Percentiles rank a stretch among this genome's conserved stretches.
Evolutionary conservation across 2,888 invertebrate genomes (phyloP).

Genomic region (Lycocerus yunnanus): DNA sequence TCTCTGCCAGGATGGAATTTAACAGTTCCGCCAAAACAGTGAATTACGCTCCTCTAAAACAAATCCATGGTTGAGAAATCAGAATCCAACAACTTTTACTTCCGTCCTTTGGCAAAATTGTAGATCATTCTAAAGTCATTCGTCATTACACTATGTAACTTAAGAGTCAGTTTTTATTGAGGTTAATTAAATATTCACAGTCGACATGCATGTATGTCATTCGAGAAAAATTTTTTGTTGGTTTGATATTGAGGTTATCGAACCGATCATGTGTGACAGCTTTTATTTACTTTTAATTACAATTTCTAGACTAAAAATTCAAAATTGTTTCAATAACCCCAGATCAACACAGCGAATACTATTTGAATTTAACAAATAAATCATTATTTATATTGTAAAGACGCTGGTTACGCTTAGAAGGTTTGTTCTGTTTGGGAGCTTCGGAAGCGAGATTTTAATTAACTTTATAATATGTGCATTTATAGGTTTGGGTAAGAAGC

Average conservation of each 20-base stretch:
- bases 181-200: slow-evolving; percentile 2
- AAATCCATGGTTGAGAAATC: not conserved
- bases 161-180: slow-evolving; percentile 4
- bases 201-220: slow-evolving; percentile 1
- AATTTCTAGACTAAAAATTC: not conserved
- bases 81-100: slow-evolving; percentile 1
- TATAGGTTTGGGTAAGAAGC: no score
- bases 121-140: not conserved
- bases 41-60: not conserved
- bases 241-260: not conserved
- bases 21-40: not conserved
- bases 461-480: no score
- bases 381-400: no score
- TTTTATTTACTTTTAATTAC: not conserved
- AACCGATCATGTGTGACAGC: not conserved
- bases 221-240: not conserved
- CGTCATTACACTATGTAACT: not conserved
- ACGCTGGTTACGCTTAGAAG: no score
- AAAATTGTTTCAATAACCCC: not conserved
- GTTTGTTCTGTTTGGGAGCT: no score
- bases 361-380: no score
- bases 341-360: no score
- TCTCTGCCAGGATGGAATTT: not conserved
- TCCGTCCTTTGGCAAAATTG: not conserved
- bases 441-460: no score